Percentiles rank a stretch among this genome's conserved stretches.
These are phyloP conservation scores for Cariama cristata DNA, from an alignment of 2,113 vertebrate species.

Conservation along the genomic window DNA sequence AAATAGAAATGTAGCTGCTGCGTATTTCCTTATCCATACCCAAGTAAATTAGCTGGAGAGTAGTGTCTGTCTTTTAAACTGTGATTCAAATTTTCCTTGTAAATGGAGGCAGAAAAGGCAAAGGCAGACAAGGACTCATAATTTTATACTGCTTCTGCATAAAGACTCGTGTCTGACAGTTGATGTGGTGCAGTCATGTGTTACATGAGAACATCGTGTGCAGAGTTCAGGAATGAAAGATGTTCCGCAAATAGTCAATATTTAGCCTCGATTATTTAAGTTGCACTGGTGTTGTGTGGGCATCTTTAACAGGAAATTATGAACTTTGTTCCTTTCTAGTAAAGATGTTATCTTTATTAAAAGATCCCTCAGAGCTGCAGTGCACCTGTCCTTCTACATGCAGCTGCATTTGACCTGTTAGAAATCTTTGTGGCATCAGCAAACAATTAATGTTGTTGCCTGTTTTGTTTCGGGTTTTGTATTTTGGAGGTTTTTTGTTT, in stretches of 20 bases:
- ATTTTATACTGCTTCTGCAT: background rate
- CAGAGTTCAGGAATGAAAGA: background rate
- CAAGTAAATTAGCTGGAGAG: background rate
- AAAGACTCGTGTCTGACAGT: background rate
- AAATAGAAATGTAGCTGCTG: background rate
- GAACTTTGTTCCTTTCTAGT: background rate
- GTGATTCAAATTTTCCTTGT: background rate
- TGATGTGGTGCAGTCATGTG: background rate
- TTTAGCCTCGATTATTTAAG: background rate
- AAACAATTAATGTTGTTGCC: background rate
- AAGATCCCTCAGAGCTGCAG: background rate
- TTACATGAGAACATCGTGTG: background rate
- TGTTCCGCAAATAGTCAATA: background rate
- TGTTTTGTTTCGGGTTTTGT: background rate
- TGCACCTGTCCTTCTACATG: background rate
- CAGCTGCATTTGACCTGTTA: background rate
- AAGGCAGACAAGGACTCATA: background rate
- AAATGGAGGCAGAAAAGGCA: background rate
- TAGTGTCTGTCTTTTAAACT: background rate
- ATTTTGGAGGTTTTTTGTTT: background rate
- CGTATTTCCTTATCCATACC: background rate
- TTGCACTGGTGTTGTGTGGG: background rate
- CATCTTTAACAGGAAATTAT: background rate
- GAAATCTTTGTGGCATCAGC: background rate
- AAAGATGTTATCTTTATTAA: conserved; percentile 2